Percentiles rank a stretch among this genome's conserved stretches.
Conservation (phyloP, 2,113 vertebrate genomes). For the Scytalopus superciliaris region DNA sequence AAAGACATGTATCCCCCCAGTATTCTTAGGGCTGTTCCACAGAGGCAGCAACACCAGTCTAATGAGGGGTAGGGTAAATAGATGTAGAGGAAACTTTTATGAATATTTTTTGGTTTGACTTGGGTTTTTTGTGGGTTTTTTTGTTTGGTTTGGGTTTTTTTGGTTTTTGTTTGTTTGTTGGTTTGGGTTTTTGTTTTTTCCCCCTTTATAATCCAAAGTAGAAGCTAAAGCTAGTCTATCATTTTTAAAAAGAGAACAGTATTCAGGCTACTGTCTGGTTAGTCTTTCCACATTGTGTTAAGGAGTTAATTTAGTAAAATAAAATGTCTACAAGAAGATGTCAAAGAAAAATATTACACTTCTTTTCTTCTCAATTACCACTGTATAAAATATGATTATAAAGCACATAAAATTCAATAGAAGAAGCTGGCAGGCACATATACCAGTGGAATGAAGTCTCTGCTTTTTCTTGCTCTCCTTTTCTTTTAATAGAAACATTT, state of each 20-base stretch:
- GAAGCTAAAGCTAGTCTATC: not conserved
- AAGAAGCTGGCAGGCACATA: constrained; percentile 1
- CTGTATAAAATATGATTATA: constrained; percentile 41
- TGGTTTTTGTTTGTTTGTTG: not conserved
- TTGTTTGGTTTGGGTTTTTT: not conserved
- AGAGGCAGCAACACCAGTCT: not conserved
- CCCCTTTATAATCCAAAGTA: not conserved
- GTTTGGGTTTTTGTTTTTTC: not conserved
- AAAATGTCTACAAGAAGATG: not conserved
- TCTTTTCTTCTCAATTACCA: constrained; percentile 37
- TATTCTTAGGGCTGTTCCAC: not conserved
- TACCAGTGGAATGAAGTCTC: not conserved
- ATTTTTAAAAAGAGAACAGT: not conserved
- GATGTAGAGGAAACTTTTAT: not conserved
- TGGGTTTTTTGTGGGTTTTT: not conserved
- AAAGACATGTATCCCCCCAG: not conserved
- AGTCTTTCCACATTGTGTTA: not conserved
- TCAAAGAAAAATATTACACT: not conserved
- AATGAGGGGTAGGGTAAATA: rapidly evolving
- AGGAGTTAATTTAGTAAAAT: constrained; percentile 18
- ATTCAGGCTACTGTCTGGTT: not conserved
- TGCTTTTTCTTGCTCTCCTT: not conserved
- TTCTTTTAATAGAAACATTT: constrained; percentile 34
- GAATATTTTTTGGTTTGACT: not conserved
- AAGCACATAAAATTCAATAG: constrained; percentile 30